These are phyloP conservation scores for Dendrolimus pini DNA, from an alignment of 2,888 invertebrate species.

Conservation along the genomic window DNA sequence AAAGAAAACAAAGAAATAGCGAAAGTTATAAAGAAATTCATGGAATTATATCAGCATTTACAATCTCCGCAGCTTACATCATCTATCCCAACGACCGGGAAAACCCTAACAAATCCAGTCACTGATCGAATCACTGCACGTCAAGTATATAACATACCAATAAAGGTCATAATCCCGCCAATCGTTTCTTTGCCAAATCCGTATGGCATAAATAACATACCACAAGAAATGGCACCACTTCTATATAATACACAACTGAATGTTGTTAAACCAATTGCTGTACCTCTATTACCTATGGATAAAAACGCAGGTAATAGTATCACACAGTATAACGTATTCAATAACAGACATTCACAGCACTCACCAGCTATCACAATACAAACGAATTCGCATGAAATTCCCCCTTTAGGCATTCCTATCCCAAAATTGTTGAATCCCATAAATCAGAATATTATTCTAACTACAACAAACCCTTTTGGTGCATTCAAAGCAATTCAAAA, in stretches of 20 bases:
- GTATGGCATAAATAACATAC: constrained; percentile 5
- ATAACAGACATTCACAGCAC: constrained; percentile 7
- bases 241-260: constrained; percentile 1
- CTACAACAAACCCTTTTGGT: constrained; percentile 8
- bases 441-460: constrained; percentile 47
- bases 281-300: not conserved
- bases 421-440: constrained; percentile 31
- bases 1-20: constrained; percentile 16
- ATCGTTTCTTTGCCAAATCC: constrained; percentile 7
- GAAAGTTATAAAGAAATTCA: constrained; percentile 33
- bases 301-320: constrained; percentile 7
- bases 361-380: constrained; percentile 40
- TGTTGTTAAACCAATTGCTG: constrained; percentile 5
- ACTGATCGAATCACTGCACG: constrained; percentile 3
- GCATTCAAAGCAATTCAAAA: not conserved
- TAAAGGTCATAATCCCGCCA: constrained; percentile 5
- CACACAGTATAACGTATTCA: constrained; percentile 10
- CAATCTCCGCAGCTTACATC: constrained; percentile 25
- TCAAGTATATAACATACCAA: constrained; percentile 4
- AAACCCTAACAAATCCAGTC: not conserved
- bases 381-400: constrained; percentile 49
- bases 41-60: constrained; percentile 38
- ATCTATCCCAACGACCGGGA: not conserved
- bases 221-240: constrained; percentile 3
- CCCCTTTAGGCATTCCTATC: constrained; percentile 44